Evolutionary conservation across 2,113 vertebrate species (phyloP).

Genomic region (Oxyruncus cristatus): DNA sequence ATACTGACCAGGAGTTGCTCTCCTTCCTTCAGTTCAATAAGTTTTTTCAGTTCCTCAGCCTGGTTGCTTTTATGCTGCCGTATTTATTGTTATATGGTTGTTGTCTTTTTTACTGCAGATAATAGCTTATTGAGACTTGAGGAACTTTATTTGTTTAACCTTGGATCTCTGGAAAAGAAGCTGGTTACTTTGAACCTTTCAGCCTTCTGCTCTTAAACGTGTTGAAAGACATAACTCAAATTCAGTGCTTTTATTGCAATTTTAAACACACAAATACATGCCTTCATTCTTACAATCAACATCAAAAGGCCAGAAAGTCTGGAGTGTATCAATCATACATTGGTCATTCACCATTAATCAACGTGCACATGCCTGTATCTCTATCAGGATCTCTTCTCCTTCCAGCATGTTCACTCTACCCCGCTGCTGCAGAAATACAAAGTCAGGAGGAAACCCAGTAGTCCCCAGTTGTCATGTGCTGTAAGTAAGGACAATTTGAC

Average conservation of each 20-base stretch:
- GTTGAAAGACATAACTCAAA: constrained; percentile 47
- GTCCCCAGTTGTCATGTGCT: neutral
- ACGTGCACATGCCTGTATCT: neutral
- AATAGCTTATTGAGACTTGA: constrained; percentile 49
- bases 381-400: neutral
- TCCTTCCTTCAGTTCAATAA: neutral
- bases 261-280: constrained; percentile 53
- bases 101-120: constrained; percentile 41
- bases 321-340: constrained; percentile 26
- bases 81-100: constrained; percentile 46
- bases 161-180: constrained; percentile 51
- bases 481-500: neutral
- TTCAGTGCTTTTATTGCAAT: constrained; percentile 57
- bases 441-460: neutral
- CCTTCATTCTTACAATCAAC: constrained; percentile 24
- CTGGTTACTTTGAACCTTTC: constrained; percentile 60
- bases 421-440: neutral
- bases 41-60: constrained; percentile 16
- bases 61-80: constrained; percentile 27
- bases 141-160: constrained; percentile 68
- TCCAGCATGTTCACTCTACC: neutral
- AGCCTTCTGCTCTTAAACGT: constrained; percentile 33
- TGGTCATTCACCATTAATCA: constrained; percentile 35
- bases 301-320: constrained; percentile 55
- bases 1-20: neutral